Evolutionary conservation across 2,797 vertebrate species (phyloP).

Genomic region (Myotis pilosus): DNA sequence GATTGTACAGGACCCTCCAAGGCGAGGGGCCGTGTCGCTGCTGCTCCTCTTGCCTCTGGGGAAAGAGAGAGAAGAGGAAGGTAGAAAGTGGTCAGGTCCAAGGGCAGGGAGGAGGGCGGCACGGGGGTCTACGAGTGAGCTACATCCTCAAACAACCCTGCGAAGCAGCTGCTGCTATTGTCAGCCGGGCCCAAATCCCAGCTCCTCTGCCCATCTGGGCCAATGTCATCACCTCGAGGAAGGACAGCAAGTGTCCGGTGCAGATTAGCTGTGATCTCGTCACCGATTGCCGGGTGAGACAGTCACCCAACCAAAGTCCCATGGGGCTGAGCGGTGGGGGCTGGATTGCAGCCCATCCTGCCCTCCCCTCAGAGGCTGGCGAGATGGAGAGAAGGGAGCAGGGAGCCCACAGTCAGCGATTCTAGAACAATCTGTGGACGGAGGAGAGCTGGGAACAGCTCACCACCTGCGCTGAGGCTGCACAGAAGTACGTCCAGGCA

Average conservation of each 20-base stretch:
- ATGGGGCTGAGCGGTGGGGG: not conserved
- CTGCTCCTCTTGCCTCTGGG: conserved; percentile 70
- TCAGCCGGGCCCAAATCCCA: not conserved
- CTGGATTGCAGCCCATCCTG: not conserved
- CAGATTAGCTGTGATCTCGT: fast-evolving
- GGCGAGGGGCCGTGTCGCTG: conserved; percentile 67
- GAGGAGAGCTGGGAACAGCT: not conserved
- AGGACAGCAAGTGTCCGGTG: not conserved
- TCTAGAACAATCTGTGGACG: not conserved
- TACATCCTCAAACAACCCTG: not conserved
- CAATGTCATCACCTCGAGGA: not conserved
- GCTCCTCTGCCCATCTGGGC: not conserved
- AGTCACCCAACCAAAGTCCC: not conserved
- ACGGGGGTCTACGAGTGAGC: not conserved
- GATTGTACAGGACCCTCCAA: conserved; percentile 79
- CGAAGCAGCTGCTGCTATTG: not conserved
- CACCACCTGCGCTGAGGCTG: not conserved
- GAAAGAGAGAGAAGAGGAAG: not conserved
- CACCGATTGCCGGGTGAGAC: not conserved
- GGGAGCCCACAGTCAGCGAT: not conserved
- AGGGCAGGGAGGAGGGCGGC: not conserved
- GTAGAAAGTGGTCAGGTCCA: not conserved
- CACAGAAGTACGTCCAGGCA: not conserved
- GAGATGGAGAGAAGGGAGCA: not conserved
- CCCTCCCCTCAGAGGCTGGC: not conserved